Evolutionary conservation across 64 coral and sea anemone species (phyloP).

Genomic region (Acropora yongei): DNA sequence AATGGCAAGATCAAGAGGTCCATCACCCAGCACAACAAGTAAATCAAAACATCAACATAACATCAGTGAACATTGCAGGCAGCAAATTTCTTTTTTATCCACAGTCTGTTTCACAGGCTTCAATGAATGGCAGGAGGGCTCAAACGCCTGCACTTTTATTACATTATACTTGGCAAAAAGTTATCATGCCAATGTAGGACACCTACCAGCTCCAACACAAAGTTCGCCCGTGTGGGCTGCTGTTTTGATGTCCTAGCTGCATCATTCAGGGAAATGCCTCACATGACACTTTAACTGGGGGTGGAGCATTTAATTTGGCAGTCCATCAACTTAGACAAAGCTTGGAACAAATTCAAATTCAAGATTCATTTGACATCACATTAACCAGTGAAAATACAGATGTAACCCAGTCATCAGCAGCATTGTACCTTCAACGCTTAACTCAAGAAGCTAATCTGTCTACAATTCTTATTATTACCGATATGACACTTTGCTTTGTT

Average conservation of each 20-base stretch:
- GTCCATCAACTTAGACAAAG: neutral
- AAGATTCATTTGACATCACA: too few species aligned
- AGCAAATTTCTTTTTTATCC: constrained; percentile 24
- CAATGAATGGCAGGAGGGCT: constrained; percentile 34
- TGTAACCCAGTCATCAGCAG: too few species aligned
- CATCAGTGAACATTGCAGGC: neutral
- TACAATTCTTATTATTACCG: too few species aligned
- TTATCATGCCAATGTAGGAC: neutral
- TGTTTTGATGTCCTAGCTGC: constrained; percentile 37
- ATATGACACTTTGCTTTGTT: too few species aligned
- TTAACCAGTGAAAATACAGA: constrained; percentile 28
- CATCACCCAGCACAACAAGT: constrained; percentile 8
- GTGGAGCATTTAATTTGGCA: constrained; percentile 25
- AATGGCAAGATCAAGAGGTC: neutral
- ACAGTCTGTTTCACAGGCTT: constrained; percentile 23
- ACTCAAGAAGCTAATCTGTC: too few species aligned
- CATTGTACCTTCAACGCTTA: too few species aligned
- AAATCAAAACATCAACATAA: constrained; percentile 10
- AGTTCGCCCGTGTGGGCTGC: constrained; percentile 22
- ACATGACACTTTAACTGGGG: constrained; percentile 33
- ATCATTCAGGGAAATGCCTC: constrained; percentile 33
- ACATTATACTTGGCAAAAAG: constrained; percentile 19
- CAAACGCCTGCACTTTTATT: constrained; percentile 58
- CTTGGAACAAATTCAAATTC: too few species aligned
- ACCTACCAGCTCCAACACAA: constrained; percentile 4